Conservation (phyloP, 2,797 vertebrate genomes). For the Premnoplex brunnescens region DNA sequence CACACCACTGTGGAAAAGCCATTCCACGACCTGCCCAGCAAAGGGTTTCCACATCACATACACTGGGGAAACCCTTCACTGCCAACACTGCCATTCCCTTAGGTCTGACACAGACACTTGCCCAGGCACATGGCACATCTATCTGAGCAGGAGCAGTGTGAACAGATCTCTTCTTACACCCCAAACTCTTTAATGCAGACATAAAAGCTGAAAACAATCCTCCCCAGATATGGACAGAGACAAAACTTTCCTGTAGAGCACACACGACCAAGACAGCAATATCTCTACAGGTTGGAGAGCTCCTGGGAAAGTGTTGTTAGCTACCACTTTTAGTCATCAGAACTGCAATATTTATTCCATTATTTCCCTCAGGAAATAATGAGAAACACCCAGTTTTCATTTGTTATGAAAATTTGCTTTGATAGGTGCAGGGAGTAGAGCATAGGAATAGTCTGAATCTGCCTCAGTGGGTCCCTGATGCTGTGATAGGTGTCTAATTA, state of each 20-base stretch:
- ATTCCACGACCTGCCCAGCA: fast-evolving
- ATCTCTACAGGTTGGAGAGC: neutral
- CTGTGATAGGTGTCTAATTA: neutral
- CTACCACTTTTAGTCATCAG: neutral
- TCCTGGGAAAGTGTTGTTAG: neutral
- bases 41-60: neutral
- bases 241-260: neutral
- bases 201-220: neutral
- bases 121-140: neutral
- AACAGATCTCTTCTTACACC: neutral
- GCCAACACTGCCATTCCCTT: neutral
- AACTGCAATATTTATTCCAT: neutral
- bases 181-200: neutral
- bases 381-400: neutral
- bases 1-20: fast-evolving
- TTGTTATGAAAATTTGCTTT: neutral
- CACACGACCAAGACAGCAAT: neutral
- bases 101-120: neutral
- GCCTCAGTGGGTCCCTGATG: neutral
- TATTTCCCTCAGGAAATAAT: neutral
- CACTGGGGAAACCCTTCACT: neutral
- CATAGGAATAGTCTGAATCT: neutral
- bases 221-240: neutral
- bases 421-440: neutral
- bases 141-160: neutral